Conservation (phyloP, 37 sponge, comb jelly and placozoan species). For the Corticium candelabrum region DNA sequence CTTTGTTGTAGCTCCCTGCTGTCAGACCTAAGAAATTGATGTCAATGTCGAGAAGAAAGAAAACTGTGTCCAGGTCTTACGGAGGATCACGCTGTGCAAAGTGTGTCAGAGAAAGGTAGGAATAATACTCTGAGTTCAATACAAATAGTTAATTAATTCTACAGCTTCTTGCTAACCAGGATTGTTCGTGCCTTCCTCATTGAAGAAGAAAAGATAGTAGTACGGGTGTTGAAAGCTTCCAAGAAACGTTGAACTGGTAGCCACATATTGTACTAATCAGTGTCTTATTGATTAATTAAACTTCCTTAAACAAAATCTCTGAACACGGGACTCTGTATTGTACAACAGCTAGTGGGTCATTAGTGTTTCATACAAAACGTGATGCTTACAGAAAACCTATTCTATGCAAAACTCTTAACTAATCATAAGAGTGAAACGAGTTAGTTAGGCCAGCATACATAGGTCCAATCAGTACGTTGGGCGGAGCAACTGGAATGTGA, state of each 20-base stretch:
- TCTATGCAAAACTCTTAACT: too few relatives aligned
- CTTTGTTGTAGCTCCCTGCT: conserved; percentile 47
- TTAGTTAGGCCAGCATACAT: too few relatives aligned
- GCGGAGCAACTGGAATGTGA: too few relatives aligned
- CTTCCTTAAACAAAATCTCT: too few relatives aligned
- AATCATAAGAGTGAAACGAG: too few relatives aligned
- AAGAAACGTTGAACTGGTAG: background rate
- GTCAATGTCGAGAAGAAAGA: conserved; percentile 64
- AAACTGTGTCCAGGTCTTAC: conserved; percentile 73
- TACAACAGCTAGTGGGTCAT: too few relatives aligned
- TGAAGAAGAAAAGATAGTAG: conserved; percentile 94
- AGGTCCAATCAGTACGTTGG: too few relatives aligned
- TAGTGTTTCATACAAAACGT: too few relatives aligned
- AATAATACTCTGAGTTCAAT: background rate
- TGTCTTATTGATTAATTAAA: too few relatives aligned
- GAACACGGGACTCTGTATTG: too few relatives aligned
- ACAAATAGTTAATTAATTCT: background rate
- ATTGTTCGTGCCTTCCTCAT: conserved; percentile 89
- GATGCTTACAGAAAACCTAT: too few relatives aligned
- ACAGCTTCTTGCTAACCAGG: conserved; percentile 25
- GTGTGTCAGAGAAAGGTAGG: conserved; percentile 63
- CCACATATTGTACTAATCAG: too few relatives aligned
- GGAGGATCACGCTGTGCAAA: conserved; percentile 66
- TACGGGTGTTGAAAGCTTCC: conserved; percentile 50
- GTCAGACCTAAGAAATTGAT: conserved; percentile 69